Percentiles rank a stretch among this genome's conserved stretches.
Conservation (phyloP, 1,140 invertebrate genomes). For the Cylas formicarius region DNA sequence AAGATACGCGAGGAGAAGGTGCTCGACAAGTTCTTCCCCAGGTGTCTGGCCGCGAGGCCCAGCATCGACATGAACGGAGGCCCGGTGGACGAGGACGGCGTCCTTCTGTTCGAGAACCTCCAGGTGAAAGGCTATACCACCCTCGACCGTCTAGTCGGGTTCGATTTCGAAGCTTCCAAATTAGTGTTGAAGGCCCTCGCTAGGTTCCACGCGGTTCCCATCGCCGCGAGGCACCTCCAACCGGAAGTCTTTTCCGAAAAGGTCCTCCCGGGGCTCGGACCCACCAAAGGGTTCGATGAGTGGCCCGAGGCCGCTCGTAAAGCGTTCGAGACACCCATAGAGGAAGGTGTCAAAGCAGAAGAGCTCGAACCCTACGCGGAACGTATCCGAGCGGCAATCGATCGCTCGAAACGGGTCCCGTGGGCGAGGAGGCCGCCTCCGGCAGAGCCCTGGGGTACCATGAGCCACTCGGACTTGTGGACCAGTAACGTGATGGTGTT, state of each 20-base stretch:
- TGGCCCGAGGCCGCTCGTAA: conserved; percentile 28
- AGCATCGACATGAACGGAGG: conserved; percentile 39
- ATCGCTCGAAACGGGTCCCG: conserved; percentile 20
- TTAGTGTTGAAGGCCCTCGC: conserved; percentile 47
- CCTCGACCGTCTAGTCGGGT: conserved; percentile 44
- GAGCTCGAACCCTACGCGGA: conserved; percentile 28
- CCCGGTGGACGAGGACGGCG: conserved; percentile 49
- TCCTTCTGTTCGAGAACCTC: conserved; percentile 52
- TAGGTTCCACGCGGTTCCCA: conserved; percentile 50
- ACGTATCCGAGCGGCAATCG: conserved; percentile 20
- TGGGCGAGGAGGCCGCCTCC: conserved; percentile 27
- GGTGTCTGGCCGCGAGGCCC: conserved; percentile 49
- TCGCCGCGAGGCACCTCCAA: conserved; percentile 48
- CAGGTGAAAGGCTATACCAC: conserved; percentile 45
- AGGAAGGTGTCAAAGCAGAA: conserved; percentile 33
- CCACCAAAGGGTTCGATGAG: conserved; percentile 32
- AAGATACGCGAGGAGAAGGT: conserved; percentile 39
- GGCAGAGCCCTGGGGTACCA: conserved; percentile 45
- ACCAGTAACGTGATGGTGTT: conserved; percentile 52
- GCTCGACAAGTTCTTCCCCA: conserved; percentile 43
- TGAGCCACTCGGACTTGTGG: conserved; percentile 56
- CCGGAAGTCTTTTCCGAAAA: conserved; percentile 45
- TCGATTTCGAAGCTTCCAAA: conserved; percentile 46
- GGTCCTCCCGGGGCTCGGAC: conserved; percentile 37
- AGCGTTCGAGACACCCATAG: conserved; percentile 32